A percentile compares a stretch with the other conserved stretches of the same genome.
Conservation (phyloP, 2,888 invertebrate species). For the Drosophila nr. perissopoda region DNA sequence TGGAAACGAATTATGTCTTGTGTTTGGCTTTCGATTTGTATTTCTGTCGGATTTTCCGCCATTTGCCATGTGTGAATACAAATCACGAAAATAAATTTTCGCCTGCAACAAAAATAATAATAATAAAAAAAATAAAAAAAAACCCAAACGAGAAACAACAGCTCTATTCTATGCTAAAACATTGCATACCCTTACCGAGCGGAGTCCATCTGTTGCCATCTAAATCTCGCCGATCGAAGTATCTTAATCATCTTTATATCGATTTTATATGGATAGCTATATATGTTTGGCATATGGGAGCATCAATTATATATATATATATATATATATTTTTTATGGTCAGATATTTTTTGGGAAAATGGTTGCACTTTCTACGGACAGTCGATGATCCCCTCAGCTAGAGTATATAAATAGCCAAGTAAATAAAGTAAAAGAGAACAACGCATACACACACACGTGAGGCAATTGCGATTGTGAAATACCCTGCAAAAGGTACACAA, state of each 20-base stretch:
- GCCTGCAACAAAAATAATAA: slow-evolving; percentile 5
- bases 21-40: slow-evolving; percentile 29
- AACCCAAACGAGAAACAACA: not conserved
- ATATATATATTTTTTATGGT: no score
- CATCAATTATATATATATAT: not conserved
- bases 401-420: slow-evolving; percentile 8
- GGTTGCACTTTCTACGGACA: not conserved
- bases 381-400: not conserved
- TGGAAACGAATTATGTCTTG: slow-evolving; percentile 40
- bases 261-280: not conserved
- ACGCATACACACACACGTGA: not conserved
- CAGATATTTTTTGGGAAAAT: not conserved
- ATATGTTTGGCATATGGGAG: no score
- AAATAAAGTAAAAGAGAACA: slow-evolving; percentile 4
- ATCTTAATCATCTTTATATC: not conserved
- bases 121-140: not conserved
- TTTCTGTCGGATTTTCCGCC: slow-evolving; percentile 8
- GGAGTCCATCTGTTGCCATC: not conserved
- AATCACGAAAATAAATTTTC: slow-evolving; percentile 21
- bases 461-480: not conserved
- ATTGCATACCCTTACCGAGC: not conserved
- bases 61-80: slow-evolving; percentile 38
- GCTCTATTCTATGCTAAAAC: not conserved
- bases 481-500: slow-evolving; percentile 4
- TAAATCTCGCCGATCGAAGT: not conserved